Evolutionary conservation across 2,113 vertebrate species (phyloP).

Genomic region (Sebastes schlegelii): DNA sequence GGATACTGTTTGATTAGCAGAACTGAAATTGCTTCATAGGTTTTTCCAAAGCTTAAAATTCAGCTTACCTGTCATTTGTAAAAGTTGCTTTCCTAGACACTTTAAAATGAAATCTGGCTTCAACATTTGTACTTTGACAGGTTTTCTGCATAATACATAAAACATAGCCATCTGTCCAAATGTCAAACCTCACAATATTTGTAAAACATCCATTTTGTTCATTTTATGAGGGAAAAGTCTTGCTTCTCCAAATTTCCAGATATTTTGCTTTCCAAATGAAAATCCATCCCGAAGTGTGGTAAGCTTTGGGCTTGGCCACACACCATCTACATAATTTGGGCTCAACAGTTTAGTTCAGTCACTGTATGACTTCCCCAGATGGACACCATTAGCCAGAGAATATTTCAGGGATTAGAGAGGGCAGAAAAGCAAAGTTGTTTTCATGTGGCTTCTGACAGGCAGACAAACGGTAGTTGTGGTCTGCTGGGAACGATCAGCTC

Average conservation of each 20-base stretch:
- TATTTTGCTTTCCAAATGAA: constrained; percentile 21
- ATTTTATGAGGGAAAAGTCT: constrained; percentile 41
- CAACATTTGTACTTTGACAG: neutral
- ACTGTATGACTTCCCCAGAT: constrained; percentile 62
- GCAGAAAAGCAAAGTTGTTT: constrained; percentile 44
- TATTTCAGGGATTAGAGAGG: constrained; percentile 54
- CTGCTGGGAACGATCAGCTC: constrained; percentile 33
- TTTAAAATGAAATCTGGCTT: neutral
- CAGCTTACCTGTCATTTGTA: neutral
- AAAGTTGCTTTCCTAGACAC: neutral
- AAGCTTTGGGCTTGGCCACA: constrained; percentile 29
- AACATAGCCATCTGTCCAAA: neutral
- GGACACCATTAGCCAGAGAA: constrained; percentile 49
- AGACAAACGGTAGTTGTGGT: constrained; percentile 44
- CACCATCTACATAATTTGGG: constrained; percentile 40
- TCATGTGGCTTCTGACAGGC: constrained; percentile 61
- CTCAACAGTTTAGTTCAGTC: constrained; percentile 43
- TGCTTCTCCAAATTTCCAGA: constrained; percentile 25
- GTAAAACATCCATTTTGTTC: neutral
- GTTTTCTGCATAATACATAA: constrained; percentile 16
- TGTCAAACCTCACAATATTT: neutral
- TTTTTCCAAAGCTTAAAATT: neutral
- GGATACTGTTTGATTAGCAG: neutral
- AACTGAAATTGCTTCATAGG: neutral
- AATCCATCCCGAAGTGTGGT: constrained; percentile 26